Evolutionary conservation across 2,113 vertebrate species (phyloP).

Genomic region (Natator depressus): DNA sequence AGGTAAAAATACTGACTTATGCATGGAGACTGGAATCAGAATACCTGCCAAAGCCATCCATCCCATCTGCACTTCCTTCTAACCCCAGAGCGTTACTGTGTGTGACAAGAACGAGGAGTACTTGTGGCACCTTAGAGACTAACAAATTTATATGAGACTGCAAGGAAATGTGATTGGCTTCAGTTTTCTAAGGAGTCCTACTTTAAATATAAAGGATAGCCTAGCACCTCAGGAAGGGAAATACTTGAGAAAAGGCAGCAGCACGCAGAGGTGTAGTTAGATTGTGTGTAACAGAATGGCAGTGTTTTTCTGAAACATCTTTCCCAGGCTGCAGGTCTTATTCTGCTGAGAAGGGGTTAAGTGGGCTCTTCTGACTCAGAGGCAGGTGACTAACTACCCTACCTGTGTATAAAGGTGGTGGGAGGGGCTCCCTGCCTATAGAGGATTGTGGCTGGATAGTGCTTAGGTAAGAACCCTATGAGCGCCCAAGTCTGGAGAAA

Average conservation of each 20-base stretch:
- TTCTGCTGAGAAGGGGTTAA: not conserved
- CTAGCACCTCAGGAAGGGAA: rapidly evolving
- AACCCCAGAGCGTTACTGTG: not conserved
- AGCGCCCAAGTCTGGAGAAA: not conserved
- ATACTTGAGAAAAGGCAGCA: rapidly evolving
- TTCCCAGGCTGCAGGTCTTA: rapidly evolving
- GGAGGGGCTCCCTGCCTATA: not conserved
- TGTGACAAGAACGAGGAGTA: not conserved
- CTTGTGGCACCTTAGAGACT: no score
- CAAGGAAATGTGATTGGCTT: not conserved
- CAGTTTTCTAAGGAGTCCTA: rapidly evolving
- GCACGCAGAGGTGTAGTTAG: not conserved
- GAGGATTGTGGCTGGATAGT: not conserved
- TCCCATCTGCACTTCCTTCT: not conserved
- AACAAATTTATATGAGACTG: no score
- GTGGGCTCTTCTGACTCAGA: rapidly evolving
- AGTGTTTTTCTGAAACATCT: rapidly evolving
- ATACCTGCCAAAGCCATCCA: not conserved
- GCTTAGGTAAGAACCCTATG: rapidly evolving
- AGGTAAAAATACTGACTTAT: not conserved
- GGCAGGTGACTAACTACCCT: not conserved
- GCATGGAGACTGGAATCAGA: not conserved
- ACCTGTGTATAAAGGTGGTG: rapidly evolving
- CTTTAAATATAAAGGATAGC: rapidly evolving
- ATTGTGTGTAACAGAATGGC: not conserved